These are phyloP conservation scores for Orthosia incerta DNA, from an alignment of 2,888 invertebrate genomes.

Conservation along the genomic window DNA sequence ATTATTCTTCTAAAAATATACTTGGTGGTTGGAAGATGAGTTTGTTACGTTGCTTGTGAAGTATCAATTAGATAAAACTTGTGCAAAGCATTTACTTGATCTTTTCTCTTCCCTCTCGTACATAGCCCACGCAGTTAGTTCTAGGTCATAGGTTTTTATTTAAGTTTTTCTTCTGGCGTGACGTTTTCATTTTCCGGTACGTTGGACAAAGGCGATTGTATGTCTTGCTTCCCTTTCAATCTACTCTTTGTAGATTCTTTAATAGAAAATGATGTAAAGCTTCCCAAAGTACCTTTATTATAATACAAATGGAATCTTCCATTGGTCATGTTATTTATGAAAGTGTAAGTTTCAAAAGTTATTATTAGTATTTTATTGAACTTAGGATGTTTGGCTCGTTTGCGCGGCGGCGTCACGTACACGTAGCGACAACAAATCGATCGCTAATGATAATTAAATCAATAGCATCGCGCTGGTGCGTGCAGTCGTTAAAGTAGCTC, in stretches of 20 bases:
- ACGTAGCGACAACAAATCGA: constrained; percentile 18
- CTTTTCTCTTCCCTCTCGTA: no score
- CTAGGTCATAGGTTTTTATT: constrained; percentile 50
- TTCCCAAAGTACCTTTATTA: not conserved
- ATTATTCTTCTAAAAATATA: no score
- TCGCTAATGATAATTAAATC: constrained; percentile 42
- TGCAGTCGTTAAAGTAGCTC: not conserved
- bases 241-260: not conserved
- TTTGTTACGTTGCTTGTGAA: not conserved
- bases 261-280: not conserved
- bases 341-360: not conserved
- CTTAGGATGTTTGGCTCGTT: not conserved
- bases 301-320: not conserved
- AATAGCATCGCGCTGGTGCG: constrained; percentile 9
- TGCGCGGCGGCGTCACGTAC: constrained; percentile 25
- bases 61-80: not conserved
- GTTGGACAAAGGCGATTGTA: constrained; percentile 34
- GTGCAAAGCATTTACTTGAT: not conserved
- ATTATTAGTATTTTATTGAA: not conserved
- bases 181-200: constrained; percentile 53
- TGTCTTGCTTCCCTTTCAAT: constrained; percentile 4
- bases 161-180: constrained; percentile 37
- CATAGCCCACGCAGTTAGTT: constrained; percentile 8
- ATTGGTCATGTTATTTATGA: not conserved
- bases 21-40: not conserved